Conservation (phyloP, 2,113 vertebrate species). For the Nothobranchius furzeri region DNA sequence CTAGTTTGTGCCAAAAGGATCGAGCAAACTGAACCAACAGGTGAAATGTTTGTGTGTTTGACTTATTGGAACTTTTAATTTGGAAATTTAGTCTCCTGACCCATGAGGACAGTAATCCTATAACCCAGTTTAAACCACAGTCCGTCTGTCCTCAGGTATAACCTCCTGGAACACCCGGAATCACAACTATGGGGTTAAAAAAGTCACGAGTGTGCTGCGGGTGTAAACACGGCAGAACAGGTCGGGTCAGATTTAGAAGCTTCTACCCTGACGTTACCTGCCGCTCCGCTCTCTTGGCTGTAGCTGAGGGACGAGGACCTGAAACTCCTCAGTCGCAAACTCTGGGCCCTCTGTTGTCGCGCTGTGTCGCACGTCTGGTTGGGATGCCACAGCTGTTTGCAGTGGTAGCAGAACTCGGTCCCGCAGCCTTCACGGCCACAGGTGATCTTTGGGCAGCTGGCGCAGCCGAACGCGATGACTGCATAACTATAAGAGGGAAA, state of each 20-base stretch:
- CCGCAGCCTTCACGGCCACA: slow-evolving; percentile 95
- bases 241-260: background rate
- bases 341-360: slow-evolving; percentile 92
- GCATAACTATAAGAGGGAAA: slow-evolving; percentile 81
- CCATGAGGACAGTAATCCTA: background rate
- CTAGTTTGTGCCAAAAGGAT: background rate
- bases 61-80: background rate
- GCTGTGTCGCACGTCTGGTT: slow-evolving; percentile 98
- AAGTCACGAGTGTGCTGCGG: background rate
- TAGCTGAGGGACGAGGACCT: slow-evolving; percentile 96
- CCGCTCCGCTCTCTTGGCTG: slow-evolving; percentile 96
- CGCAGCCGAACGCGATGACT: slow-evolving; percentile 97
- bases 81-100: background rate
- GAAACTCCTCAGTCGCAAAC: slow-evolving; percentile 88
- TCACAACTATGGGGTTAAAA: background rate
- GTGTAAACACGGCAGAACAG: background rate
- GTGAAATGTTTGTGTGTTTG: background rate
- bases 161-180: background rate
- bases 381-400: slow-evolving; percentile 98
- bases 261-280: slow-evolving; percentile 77
- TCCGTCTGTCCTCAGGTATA: background rate
- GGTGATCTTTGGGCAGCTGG: slow-evolving; percentile 97
- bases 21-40: background rate
- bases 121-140: background rate
- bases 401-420: slow-evolving; percentile 99